Base-by-base conservation (phyloP, 1,140 invertebrate species). In the Sipha flava region DNA sequence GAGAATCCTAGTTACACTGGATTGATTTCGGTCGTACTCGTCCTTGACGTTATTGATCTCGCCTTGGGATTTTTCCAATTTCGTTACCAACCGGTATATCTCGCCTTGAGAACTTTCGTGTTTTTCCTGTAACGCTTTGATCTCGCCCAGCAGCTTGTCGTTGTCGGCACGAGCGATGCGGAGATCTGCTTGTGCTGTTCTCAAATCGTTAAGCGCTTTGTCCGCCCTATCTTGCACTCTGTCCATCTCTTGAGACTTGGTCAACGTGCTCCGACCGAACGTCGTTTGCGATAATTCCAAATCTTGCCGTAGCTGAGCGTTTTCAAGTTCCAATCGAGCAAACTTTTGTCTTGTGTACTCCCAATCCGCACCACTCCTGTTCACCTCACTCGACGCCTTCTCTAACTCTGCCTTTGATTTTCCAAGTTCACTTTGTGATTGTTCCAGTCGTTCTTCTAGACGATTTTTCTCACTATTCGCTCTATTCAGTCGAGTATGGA, bases 331-430 rank as follows among this genome's bases (percentile, higher is more conserved):
- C 34, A 95, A 86, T 77, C 94, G 89, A 5, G 93, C 91, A 49
- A 95, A 85, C n/a, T 92, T 88, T 83, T 95, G 93, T 85, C 94
- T 93, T 40, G 94, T 93, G 57, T 92, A 91, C 85, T 96, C 94
- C 92, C 93, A 95, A 85, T 96, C 94, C 49, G 92, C 92, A 18
- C 92, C 92, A 83, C 92, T 93, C 81, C 94, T 90, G 34, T 94
- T 94, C 43, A 94, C 93, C 86, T 97, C 95, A 80, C 91, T 92
- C 31, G 94, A 92, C 21, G 94, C 92, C 86, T 96, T 96, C 83
- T 97, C 95, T 59, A 96, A 86, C 84, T 97, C 95, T 12, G 94
- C 95, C 86, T 96, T 95, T 62, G 93, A 95, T 86, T 97, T 96
- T 59, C 95, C 95, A 47, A 97, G 87, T 85, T 97, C 95, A 3